Conservation (phyloP, 2,113 vertebrate genomes). For the Hemichromis elongatus region DNA sequence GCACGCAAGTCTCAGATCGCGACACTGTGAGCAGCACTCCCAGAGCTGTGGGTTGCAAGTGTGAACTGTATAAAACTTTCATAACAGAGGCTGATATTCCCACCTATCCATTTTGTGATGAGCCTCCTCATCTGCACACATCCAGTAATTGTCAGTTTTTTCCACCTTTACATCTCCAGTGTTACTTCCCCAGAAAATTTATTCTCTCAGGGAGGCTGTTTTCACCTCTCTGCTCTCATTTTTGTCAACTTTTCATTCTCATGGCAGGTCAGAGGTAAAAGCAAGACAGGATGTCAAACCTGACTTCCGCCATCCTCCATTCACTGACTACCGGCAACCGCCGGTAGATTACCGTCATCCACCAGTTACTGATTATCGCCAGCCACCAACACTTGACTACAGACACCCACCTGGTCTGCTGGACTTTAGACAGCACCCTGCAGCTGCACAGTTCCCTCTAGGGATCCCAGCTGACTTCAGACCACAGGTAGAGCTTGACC, state of each 20-base stretch:
- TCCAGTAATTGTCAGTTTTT: neutral
- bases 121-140: neutral
- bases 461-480: conserved; percentile 84
- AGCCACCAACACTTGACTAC: conserved; percentile 91
- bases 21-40: conserved; percentile 15
- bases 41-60: conserved; percentile 17
- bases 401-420: conserved; percentile 88
- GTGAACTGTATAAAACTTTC: conserved; percentile 24
- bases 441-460: conserved; percentile 83
- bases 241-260: conserved; percentile 43
- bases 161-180: neutral
- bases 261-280: conserved; percentile 96
- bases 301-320: conserved; percentile 92
- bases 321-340: conserved; percentile 93
- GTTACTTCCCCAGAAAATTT: neutral
- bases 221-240: neutral
- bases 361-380: conserved; percentile 88
- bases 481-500: conserved; percentile 80
- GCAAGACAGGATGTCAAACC: conserved; percentile 98
- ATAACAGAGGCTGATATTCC: conserved; percentile 19
- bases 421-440: conserved; percentile 92
- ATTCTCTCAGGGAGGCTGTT: neutral
- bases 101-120: neutral
- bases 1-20: neutral
- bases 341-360: conserved; percentile 95